These are phyloP conservation scores for Rhagonycha lutea DNA, from an alignment of 2,888 invertebrate species.

Conservation along the genomic window DNA sequence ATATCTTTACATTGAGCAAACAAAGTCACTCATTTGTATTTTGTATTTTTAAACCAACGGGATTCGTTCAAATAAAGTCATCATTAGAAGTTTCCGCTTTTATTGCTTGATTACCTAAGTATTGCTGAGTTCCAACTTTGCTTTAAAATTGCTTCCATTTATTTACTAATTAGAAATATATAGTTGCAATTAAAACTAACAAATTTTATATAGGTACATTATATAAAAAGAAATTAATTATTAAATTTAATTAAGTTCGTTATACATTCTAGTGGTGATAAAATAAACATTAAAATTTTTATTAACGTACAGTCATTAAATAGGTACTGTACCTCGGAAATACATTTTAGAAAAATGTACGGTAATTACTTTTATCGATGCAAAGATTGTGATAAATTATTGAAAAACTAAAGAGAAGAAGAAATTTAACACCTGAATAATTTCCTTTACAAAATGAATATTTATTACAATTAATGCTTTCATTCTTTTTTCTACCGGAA, in stretches of 20 bases:
- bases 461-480: slow-evolving; percentile 9
- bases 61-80: slow-evolving; percentile 5
- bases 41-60: slow-evolving; percentile 18
- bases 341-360: background rate
- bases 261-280: background rate
- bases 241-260: background rate
- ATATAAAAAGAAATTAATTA: background rate
- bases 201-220: background rate
- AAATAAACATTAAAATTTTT: background rate
- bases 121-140: background rate
- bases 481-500: slow-evolving; percentile 28
- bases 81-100: slow-evolving; percentile 6
- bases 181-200: background rate
- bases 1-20: slow-evolving; percentile 49
- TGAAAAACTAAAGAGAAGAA: background rate
- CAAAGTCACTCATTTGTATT: slow-evolving; percentile 42
- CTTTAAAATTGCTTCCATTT: background rate
- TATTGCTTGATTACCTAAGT: background rate
- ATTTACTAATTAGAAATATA: background rate
- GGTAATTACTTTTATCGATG: background rate
- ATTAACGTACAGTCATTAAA: background rate
- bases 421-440: background rate
- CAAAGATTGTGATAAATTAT: background rate
- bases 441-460: background rate
- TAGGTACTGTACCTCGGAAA: background rate